Evolutionary conservation across 2,888 invertebrate species (phyloP).

Genomic region (Criorhina ranunculi): DNA sequence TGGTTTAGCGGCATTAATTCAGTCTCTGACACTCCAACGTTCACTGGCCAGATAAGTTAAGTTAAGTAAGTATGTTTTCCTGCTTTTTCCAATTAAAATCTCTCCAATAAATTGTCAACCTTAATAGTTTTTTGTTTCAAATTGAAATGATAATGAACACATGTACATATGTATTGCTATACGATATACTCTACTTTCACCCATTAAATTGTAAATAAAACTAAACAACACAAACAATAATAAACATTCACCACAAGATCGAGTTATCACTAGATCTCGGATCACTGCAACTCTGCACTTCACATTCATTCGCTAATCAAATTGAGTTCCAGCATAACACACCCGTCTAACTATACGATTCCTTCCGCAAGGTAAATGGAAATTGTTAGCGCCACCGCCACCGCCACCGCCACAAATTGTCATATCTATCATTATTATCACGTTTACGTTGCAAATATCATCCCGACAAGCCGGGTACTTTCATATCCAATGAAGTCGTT

Average conservation of each 20-base stretch:
- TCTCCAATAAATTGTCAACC: no score
- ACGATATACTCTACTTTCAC: conserved; percentile 37
- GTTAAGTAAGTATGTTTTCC: no score
- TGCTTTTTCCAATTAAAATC: no score
- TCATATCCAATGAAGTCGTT: conserved; percentile 45
- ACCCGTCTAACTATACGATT: conserved; percentile 8
- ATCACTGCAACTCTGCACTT: conserved; percentile 13
- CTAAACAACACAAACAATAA: conserved; percentile 4
- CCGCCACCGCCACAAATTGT: conserved; percentile 26
- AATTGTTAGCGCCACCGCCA: conserved; percentile 46
- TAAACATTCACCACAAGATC: conserved; percentile 22
- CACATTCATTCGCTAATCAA: conserved; percentile 22
- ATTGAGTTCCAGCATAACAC: conserved; percentile 6
- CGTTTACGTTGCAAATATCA: conserved; percentile 19
- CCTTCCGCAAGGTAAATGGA: conserved; percentile 52
- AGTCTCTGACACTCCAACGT: no score
- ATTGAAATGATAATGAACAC: no score
- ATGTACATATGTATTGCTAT: no score
- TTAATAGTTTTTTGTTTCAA: no score
- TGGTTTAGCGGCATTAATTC: no score
- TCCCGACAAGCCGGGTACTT: conserved; percentile 32
- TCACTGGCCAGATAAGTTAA: no score
- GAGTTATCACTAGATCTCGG: conserved; percentile 25
- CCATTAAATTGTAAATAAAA: conserved; percentile 10
- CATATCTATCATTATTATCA: conserved; percentile 24